Percentiles rank a stretch among this genome's conserved stretches.
These are phyloP conservation scores for Brachylomia viminalis DNA, from an alignment of 2,888 invertebrate species.

Conservation along the genomic window DNA sequence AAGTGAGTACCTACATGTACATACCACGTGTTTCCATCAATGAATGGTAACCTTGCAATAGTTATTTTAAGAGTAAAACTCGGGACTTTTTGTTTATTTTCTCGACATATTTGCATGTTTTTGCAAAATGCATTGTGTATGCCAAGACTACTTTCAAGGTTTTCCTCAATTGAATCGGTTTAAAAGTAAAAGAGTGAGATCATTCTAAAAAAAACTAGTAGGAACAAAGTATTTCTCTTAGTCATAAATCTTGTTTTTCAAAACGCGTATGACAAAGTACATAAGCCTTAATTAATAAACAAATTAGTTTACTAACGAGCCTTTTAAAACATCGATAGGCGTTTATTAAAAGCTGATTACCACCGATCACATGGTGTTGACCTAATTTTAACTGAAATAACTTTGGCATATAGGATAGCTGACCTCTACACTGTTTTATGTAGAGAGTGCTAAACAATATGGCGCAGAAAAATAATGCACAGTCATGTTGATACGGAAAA, in stretches of 20 bases:
- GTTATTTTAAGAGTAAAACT: not conserved
- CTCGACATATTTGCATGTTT: conserved; percentile 1
- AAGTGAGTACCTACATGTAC: not conserved
- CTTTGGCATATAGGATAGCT: conserved; percentile 17
- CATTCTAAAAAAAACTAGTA: not conserved
- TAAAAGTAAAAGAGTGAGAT: conserved; percentile 14
- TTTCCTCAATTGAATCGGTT: conserved; percentile 7
- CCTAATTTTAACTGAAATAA: conserved; percentile 54
- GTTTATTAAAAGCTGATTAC: conserved; percentile 33
- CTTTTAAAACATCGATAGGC: conserved; percentile 20
- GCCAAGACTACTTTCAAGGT: conserved; percentile 32
- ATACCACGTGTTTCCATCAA: conserved; percentile 1
- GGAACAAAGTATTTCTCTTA: not conserved
- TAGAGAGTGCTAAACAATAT: conserved; percentile 31
- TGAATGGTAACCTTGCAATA: conserved; percentile 8
- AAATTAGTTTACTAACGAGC: conserved; percentile 17
- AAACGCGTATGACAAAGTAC: not conserved
- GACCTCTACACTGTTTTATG: conserved; percentile 13
- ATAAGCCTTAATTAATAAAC: not conserved
- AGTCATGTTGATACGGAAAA: conserved; percentile 36
- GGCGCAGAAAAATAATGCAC: conserved; percentile 22
- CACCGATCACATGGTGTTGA: conserved; percentile 49
- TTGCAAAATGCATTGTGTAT: conserved; percentile 1
- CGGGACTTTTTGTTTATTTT: not conserved
- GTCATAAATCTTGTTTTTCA: not conserved